phyloP scores from a whole-genome alignment of 2,797 vertebrate species.

The Pteronotus mesoamericanus region DNA sequence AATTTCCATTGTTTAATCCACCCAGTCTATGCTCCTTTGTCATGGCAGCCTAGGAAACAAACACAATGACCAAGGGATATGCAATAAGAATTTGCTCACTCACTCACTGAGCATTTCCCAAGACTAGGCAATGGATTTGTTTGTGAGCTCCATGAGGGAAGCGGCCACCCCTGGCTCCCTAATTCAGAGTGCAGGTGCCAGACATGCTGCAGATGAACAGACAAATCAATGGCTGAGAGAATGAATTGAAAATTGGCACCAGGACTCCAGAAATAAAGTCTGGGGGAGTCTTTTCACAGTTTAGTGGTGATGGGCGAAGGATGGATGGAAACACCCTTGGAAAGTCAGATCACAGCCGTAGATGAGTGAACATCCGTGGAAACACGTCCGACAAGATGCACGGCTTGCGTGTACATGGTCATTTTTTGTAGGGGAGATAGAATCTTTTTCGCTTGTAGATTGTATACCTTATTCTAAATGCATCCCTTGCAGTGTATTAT shows the following conservation, averaged over 20 bases:
- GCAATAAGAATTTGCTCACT: background rate
- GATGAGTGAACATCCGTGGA: background rate
- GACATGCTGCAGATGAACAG: background rate
- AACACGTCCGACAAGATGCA: background rate
- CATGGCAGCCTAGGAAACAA: background rate
- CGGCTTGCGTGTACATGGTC: background rate
- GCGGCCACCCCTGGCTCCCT: background rate
- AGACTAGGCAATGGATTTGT: background rate
- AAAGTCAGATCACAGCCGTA: background rate
- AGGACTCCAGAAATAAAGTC: background rate
- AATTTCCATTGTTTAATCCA: background rate
- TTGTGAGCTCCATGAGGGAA: rapidly evolving
- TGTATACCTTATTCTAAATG: background rate
- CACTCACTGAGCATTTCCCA: background rate
- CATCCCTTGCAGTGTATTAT: background rate
- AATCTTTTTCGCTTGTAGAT: background rate
- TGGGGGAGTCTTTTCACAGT: background rate
- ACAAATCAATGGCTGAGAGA: background rate
- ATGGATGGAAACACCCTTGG: background rate
- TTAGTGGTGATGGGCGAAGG: background rate
- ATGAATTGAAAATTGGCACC: background rate
- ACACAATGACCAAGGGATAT: background rate
- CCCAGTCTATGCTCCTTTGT: background rate
- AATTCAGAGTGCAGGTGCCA: background rate
- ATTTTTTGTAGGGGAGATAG: background rate